phyloP scores from a whole-genome alignment of 2,888 invertebrate genomes.

The Acanthopleura granulata region DNA sequence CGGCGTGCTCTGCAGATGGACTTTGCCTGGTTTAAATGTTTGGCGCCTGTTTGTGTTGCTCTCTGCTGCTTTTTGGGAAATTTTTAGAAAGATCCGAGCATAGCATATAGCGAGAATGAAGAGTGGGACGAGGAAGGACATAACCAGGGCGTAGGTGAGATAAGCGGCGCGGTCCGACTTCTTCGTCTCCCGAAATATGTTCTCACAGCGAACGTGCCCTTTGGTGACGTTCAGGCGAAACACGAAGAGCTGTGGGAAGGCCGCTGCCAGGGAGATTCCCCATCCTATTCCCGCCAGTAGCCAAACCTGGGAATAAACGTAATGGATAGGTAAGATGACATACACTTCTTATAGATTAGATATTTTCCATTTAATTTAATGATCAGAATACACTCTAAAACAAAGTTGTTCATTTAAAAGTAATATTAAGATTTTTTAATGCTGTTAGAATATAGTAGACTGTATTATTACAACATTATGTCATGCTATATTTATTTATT shows the following conservation, averaged over 20 bases:
- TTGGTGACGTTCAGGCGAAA: conserved; percentile 47
- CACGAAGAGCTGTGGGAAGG: conserved; percentile 58
- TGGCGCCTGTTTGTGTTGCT: conserved; percentile 41
- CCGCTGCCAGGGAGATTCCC: conserved; percentile 51
- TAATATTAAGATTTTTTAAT: no score
- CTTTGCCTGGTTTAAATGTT: conserved; percentile 57
- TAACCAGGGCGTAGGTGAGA: conserved; percentile 50
- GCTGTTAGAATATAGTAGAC: no score
- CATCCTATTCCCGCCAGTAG: conserved; percentile 57
- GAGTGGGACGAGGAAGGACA: conserved; percentile 64
- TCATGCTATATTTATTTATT: no score
- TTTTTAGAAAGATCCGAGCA: conserved; percentile 65
- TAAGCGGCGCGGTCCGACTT: conserved; percentile 57
- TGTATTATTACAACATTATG: no score
- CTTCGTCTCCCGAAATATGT: conserved; percentile 57
- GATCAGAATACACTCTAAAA: no score
- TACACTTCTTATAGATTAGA: no score
- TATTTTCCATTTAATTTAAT: no score
- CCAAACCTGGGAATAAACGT: conserved; percentile 41
- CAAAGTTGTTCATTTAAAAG: no score
- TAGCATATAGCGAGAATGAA: conserved; percentile 62
- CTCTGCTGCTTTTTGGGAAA: conserved; percentile 60
- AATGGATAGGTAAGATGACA: no score
- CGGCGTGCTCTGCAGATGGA: conserved; percentile 61
- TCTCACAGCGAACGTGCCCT: conserved; percentile 57